Evolutionary conservation across 2,797 vertebrate genomes (phyloP).

Genomic region (Syngnathus rostellatus): DNA sequence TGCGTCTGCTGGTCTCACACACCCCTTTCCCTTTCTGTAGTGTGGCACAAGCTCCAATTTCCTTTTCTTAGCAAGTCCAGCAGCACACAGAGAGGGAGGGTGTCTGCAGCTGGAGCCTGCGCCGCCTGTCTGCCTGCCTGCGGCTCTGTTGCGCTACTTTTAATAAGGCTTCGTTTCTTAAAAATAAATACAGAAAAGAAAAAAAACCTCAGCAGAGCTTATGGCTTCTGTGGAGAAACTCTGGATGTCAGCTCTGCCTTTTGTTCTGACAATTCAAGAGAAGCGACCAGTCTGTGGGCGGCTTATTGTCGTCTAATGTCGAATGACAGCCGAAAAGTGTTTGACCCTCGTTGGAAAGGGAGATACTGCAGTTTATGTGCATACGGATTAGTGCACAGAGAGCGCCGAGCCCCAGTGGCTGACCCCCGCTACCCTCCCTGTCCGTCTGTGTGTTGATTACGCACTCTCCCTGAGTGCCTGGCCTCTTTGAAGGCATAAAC

Average conservation of each 20-base stretch:
- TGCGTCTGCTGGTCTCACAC: slow-evolving; percentile 61
- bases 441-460: slow-evolving; percentile 31
- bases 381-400: slow-evolving; percentile 34
- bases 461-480: slow-evolving; percentile 31
- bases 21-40: slow-evolving; percentile 50
- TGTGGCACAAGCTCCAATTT: slow-evolving; percentile 61
- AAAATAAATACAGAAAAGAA: slow-evolving; percentile 13
- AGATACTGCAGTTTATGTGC: slow-evolving; percentile 32
- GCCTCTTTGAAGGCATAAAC: slow-evolving; percentile 43
- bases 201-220: slow-evolving; percentile 7
- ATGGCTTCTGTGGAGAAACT: slow-evolving; percentile 17
- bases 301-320: slow-evolving; percentile 51
- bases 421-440: slow-evolving; percentile 38
- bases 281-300: slow-evolving; percentile 44
- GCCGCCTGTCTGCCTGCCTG: slow-evolving; percentile 45
- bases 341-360: slow-evolving; percentile 32
- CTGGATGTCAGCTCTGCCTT: slow-evolving; percentile 27
- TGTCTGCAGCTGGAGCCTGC: slow-evolving; percentile 43
- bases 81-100: slow-evolving; percentile 33
- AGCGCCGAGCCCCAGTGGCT: slow-evolving; percentile 29
- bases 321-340: slow-evolving; percentile 29
- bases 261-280: slow-evolving; percentile 46
- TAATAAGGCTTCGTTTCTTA: slow-evolving; percentile 10
- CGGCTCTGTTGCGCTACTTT: slow-evolving; percentile 35
- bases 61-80: slow-evolving; percentile 50